Evolutionary conservation across 2,888 invertebrate genomes (phyloP), one percentile per base, ranked within the genome.

Genomic region (Macroteleia sp.): DNA sequence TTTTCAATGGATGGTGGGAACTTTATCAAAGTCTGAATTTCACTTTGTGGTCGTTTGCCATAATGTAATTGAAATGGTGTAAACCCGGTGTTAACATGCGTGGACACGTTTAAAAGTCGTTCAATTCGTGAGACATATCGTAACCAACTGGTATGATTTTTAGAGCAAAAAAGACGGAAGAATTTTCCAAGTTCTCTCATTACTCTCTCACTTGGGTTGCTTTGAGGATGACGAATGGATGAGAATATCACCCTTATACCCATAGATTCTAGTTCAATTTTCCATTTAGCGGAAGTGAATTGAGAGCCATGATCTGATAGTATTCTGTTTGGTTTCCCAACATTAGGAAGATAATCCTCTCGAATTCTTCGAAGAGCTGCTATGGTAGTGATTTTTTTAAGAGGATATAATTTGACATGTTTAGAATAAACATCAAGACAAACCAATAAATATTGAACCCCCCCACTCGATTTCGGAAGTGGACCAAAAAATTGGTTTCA

Each of bases 51-150:
- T 19, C 0, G 1, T 16, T 8, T 5, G 25, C 42, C 42, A 57
- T 28, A 57, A 54, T 52, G 52, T 9, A 52, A 52, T 22, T 54
- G 14, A 12, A 6, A 6, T 10, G 54, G 39, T 22, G 54, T 22
- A 16, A 39, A 54, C 1, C 19, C 19, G 1, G 20, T 54, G 6
- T 14, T 36, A 1, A 10, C 6, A 41, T 56, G 41, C 1, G 39
- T 39, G 2, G 39, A 19, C 1, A 30, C n/a, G 44, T 44, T 59
- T 8, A 59, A 20, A 2, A 59, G n/a, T 12, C 6, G 10, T 44
- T 44, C 42, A 44, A 59, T 32, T 14, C 17, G 16, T 17, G 22
- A 2, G 5, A 54, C n/a, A 54, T 54, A 20, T 9, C 5, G 2
- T 3, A 20, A 10, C 32, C 52, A 41, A 22, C 34, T 34, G 1